Evolutionary conservation across 2,113 vertebrate species (phyloP), one percentile per base, ranked within the genome.

Genomic region (Pseudorasbora parva): DNA sequence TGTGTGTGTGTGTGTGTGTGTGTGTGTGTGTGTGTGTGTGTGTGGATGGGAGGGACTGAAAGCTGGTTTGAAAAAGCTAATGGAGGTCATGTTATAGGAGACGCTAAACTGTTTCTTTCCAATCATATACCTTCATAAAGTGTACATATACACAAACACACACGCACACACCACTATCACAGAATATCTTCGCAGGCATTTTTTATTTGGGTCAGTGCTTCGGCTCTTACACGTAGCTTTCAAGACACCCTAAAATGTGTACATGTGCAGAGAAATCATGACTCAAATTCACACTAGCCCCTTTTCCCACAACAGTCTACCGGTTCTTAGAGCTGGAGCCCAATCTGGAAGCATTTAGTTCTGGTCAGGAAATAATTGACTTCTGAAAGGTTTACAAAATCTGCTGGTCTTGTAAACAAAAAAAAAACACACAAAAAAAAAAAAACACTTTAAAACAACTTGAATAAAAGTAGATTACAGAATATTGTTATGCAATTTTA

Each of bases 11-110:
- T 64, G 43, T 56, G 66, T 47, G 9, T 72, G n/a, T 68, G 41
- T 84, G 25, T 82, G 72, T 64, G 43, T 56, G 66, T 47, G 9
- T 72, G n/a, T 68, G 41, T 84, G 25, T 82, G 72, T 64, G 43
- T 56, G 66, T 47, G n/a, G n/a, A n/a, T n/a, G n/a, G n/a, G n/a
- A n/a, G 43, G 73, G 57, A 19, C 17, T 41, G 60, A n/a, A 27
- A 66, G 51, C n/a, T 69, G 37, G 66, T 74, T 54, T 68, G 19
- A 47, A 75, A 81, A 77, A 84, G 80, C 8, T 62, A 75, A 87
- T 90, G 86, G 92, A 91, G 91, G 90, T 92, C 85, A 73, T 1
- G 1, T 82, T 76, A 79, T 75, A 90, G 87, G 75, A 83, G 60
- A 89, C 78, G 51, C 72, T 78, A 62, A 86, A 56, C 17, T 57